Percentiles rank a stretch among this genome's conserved stretches.
These are phyloP conservation scores for Marasmarcha lunaedactyla DNA, from an alignment of 2,888 invertebrate genomes.

Conservation along the genomic window DNA sequence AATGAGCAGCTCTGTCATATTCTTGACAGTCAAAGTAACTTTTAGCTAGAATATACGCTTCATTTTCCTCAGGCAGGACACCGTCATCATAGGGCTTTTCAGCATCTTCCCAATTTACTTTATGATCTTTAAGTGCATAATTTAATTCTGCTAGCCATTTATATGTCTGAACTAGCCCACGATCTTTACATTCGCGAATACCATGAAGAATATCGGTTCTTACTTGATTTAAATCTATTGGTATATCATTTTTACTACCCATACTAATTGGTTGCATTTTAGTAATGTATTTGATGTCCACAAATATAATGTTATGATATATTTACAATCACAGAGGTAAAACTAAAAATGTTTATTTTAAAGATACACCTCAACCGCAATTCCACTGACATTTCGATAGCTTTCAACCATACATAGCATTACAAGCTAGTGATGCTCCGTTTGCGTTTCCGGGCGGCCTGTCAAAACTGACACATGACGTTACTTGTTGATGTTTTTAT, in stretches of 20 bases:
- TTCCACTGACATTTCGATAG: too few relatives aligned
- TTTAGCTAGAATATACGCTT: constrained; percentile 83
- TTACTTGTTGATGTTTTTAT: too few relatives aligned
- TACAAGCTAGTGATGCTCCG: too few relatives aligned
- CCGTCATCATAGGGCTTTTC: constrained; percentile 38
- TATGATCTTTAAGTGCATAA: constrained; percentile 78
- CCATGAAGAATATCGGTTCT: constrained; percentile 49
- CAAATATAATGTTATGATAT: constrained; percentile 15
- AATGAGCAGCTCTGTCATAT: constrained; percentile 88
- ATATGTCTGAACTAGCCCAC: constrained; percentile 83
- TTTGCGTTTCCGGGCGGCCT: too few relatives aligned
- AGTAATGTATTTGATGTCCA: too few relatives aligned
- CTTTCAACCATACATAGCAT: too few relatives aligned
- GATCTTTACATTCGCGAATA: constrained; percentile 77
- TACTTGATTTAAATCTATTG: constrained; percentile 54
- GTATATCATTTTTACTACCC: constrained; percentile 44
- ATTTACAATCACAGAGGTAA: too few relatives aligned
- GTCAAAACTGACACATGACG: too few relatives aligned
- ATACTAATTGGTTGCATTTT: constrained; percentile 41
- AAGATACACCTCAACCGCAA: too few relatives aligned
- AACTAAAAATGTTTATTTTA: too few relatives aligned
- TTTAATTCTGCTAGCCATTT: constrained; percentile 93
- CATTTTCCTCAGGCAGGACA: constrained; percentile 73
- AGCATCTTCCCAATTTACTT: constrained; percentile 64
- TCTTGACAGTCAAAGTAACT: constrained; percentile 92